Conservation (phyloP, 2,113 vertebrate species). For the Polypterus bichir region DNA sequence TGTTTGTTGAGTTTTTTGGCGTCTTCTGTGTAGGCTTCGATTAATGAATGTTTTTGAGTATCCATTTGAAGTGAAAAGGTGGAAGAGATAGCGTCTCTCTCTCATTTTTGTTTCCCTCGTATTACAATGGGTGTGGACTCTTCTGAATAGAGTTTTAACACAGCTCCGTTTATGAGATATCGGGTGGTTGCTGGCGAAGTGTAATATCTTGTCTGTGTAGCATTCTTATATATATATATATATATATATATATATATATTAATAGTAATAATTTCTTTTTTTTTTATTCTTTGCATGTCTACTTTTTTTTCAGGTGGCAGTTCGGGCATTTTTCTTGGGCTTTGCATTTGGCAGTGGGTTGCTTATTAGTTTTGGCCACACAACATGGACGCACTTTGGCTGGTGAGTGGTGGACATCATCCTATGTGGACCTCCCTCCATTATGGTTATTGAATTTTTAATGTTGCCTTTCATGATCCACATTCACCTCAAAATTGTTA, state of each 20-base stretch:
- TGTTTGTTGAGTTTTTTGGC: too few species aligned
- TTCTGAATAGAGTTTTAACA: too few species aligned
- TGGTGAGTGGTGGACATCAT: conserved; percentile 53
- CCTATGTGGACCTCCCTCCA: too few species aligned
- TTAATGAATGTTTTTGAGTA: too few species aligned
- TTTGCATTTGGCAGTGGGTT: conserved; percentile 83
- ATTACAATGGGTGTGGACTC: too few species aligned
- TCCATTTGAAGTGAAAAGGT: too few species aligned
- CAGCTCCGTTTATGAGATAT: too few species aligned
- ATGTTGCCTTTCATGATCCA: not conserved
- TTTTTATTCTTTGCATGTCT: not conserved
- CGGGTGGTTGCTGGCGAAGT: too few species aligned
- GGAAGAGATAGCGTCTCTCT: too few species aligned
- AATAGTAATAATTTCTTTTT: not conserved
- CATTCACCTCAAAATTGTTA: not conserved
- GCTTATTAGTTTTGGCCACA: conserved; percentile 70
- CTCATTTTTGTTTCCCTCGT: too few species aligned
- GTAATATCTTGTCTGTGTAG: too few species aligned
- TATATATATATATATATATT: not conserved
- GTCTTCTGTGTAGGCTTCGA: too few species aligned
- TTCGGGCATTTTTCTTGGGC: conserved; percentile 83
- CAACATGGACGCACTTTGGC: conserved; percentile 85
- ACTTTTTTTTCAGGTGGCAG: conserved; percentile 60
- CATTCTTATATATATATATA: not conserved
- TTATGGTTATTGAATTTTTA: not conserved